These are phyloP conservation scores for Mastomys natalensis DNA, from an alignment of 2,113 vertebrate genomes.

Conservation along the genomic window DNA sequence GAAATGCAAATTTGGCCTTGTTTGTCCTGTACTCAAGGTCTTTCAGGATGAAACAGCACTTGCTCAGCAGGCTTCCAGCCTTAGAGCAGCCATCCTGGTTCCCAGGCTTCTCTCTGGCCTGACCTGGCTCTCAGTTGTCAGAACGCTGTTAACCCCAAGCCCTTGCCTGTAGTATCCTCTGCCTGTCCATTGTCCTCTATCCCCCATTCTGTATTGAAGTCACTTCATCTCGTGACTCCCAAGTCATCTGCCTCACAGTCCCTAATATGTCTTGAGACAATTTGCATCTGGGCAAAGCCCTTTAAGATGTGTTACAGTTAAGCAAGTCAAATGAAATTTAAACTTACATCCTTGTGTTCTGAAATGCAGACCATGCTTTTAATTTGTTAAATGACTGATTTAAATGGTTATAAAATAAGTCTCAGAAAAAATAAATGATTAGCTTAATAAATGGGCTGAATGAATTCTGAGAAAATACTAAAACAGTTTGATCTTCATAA, in stretches of 20 bases:
- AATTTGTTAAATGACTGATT: not conserved
- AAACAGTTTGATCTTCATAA: not conserved
- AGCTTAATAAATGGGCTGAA: not conserved
- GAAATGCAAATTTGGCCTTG: slow-evolving; percentile 71
- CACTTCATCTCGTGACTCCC: not conserved
- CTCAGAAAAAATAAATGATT: slow-evolving; percentile 2
- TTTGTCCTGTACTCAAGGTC: slow-evolving; percentile 68
- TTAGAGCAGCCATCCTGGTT: not conserved
- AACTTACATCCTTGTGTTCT: not conserved
- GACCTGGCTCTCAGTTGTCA: not conserved
- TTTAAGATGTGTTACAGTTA: not conserved
- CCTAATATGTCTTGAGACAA: fast-evolving
- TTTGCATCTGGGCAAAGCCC: not conserved
- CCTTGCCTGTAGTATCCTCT: fast-evolving
- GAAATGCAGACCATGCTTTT: not conserved
- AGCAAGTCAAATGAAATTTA: not conserved
- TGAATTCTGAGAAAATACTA: not conserved
- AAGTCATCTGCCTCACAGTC: not conserved
- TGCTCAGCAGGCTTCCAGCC: slow-evolving; percentile 31
- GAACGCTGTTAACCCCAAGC: not conserved
- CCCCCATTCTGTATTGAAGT: fast-evolving
- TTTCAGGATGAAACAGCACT: slow-evolving; percentile 51
- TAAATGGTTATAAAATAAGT: not conserved
- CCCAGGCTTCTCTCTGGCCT: not conserved
- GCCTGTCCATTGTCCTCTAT: not conserved